Evolutionary conservation across 2,888 invertebrate species (phyloP), one percentile per base, ranked within the genome.

Genomic region (Halictus quadricinctus): DNA sequence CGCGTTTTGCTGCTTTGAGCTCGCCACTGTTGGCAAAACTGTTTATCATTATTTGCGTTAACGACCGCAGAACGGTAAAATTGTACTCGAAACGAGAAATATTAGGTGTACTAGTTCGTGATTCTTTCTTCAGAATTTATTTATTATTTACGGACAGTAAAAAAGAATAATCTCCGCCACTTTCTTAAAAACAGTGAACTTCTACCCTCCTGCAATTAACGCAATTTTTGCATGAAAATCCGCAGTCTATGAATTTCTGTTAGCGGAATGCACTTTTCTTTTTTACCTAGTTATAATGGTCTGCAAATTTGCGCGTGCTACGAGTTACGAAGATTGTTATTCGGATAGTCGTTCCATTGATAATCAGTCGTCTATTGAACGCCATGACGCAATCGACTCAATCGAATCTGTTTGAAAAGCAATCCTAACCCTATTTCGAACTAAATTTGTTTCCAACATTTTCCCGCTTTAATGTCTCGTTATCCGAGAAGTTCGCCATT

Each of bases 391-490:
- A 72, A 43, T 73, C 46, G 69, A 36, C 21, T 85, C 70, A 2
- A 70, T 70, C n/a, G 43, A 70, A 41, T 70, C 43, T 1, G 41
- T n/a, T 70, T 76, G 79, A 85, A 85, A 76, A 85, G 74, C 74
- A 79, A 85, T 82, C 82, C 72, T 72, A 82, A 79, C 72, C 82
- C 74, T 43, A 46, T 74, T 79, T 72, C 72, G 13, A n/a, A 74
- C 70, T 25, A 48, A 60, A 78, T 76, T 58, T 29, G 81, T 46
- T 79, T n/a, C 76, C 58, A 76, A 82, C 70, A 66, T 60, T 72
- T 46, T 54, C 72, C 58, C 41, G n/a, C 66, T 70, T 58, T 50
- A 69, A 25, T 43, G 21, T 77, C 77, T 75, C 82, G 81, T 79
- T 85, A 74, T 43, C 69, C 66, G 58, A 43, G 64, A 36, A 86